phyloP scores from a whole-genome alignment of 2,797 vertebrate species.

The Acanthopagrus latus region DNA sequence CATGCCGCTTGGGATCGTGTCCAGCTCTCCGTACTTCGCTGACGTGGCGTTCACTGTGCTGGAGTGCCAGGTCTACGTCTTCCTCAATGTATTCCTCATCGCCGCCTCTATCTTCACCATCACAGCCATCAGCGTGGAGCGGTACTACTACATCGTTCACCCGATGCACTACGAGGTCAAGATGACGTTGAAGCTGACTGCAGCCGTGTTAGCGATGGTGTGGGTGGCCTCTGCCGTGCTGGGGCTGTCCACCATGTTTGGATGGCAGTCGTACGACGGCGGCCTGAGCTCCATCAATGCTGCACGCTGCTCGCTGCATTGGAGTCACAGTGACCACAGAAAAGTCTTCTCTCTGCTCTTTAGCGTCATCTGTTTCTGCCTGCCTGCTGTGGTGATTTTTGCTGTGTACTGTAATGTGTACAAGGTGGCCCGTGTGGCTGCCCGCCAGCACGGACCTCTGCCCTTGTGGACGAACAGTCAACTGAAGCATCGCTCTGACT shows the following conservation, averaged over 20 bases:
- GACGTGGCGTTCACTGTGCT: slow-evolving; percentile 86
- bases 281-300: slow-evolving; percentile 86
- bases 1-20: slow-evolving; percentile 93
- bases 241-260: slow-evolving; percentile 88
- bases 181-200: slow-evolving; percentile 90
- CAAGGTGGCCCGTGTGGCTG: slow-evolving; percentile 91
- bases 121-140: slow-evolving; percentile 92
- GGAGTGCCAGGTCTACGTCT: slow-evolving; percentile 90
- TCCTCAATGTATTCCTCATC: slow-evolving; percentile 90
- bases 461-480: slow-evolving; percentile 82
- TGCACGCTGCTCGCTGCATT: slow-evolving; percentile 87
- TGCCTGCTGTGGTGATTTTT: slow-evolving; percentile 91
- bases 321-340: slow-evolving; percentile 88
- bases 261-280: slow-evolving; percentile 83
- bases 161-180: slow-evolving; percentile 93
- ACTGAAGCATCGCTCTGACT: slow-evolving; percentile 86
- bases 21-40: slow-evolving; percentile 89
- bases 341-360: slow-evolving; percentile 89
- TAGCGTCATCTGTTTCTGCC: slow-evolving; percentile 88
- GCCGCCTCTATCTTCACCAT: slow-evolving; percentile 94
- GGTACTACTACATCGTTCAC: slow-evolving; percentile 94
- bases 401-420: slow-evolving; percentile 92
- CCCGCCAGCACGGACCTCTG: slow-evolving; percentile 84
- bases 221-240: slow-evolving; percentile 90
- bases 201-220: slow-evolving; percentile 86